These are phyloP conservation scores for Archaeoteleia sp. DNA, from an alignment of 2,888 invertebrate genomes.

Conservation along the genomic window DNA sequence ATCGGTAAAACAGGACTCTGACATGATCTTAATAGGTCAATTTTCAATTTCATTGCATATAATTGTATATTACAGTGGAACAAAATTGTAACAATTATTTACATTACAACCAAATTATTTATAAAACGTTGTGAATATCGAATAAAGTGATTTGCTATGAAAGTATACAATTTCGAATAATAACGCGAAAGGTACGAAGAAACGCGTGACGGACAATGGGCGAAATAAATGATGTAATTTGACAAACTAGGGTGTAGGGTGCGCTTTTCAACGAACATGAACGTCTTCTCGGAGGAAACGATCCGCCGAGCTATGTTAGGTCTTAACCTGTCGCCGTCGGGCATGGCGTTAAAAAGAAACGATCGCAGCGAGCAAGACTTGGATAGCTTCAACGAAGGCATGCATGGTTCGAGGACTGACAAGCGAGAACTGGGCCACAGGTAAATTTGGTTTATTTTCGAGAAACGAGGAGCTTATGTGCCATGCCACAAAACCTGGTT, in stretches of 20 bases:
- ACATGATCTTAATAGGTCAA: too few relatives aligned
- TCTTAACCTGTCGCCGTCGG: slow-evolving; percentile 49
- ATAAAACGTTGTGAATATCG: too few relatives aligned
- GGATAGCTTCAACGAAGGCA: slow-evolving; percentile 67
- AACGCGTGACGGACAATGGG: too few relatives aligned
- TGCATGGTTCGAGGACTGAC: slow-evolving; percentile 62
- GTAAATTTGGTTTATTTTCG: slow-evolving; percentile 57
- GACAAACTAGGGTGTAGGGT: slow-evolving; percentile 56
- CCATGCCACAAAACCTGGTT: not conserved
- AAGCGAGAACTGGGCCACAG: slow-evolving; percentile 72
- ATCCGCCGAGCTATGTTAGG: slow-evolving; percentile 54
- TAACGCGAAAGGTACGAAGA: too few relatives aligned
- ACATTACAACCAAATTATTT: too few relatives aligned
- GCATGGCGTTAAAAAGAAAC: slow-evolving; percentile 59
- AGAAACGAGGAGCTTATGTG: not conserved
- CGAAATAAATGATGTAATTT: too few relatives aligned
- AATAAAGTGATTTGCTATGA: too few relatives aligned
- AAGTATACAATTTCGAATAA: too few relatives aligned
- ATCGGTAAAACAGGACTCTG: too few relatives aligned
- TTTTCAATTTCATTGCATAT: too few relatives aligned
- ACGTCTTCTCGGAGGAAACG: slow-evolving; percentile 52
- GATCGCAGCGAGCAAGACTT: slow-evolving; percentile 68
- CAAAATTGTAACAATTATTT: too few relatives aligned
- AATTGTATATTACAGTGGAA: too few relatives aligned
- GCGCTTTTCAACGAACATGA: slow-evolving; percentile 54